Conservation (phyloP, 1,140 invertebrate genomes). For the Drosophila erecta region DNA sequence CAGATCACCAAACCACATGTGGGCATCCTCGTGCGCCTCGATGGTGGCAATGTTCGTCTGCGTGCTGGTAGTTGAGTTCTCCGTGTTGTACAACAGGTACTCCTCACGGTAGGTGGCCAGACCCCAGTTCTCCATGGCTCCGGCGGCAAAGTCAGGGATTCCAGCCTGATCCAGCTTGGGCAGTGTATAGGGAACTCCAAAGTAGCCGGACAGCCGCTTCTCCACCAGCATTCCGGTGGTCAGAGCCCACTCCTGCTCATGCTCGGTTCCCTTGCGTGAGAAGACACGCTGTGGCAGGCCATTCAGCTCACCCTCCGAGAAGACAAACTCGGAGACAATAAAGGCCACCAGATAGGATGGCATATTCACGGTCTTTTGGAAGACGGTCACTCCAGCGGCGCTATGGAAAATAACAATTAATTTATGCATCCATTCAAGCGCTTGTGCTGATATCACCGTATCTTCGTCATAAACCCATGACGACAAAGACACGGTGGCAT, state of each 20-base stretch:
- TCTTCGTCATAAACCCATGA: background rate
- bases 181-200: conserved; percentile 60
- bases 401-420: background rate
- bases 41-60: conserved; percentile 86
- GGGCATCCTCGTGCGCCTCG: conserved; percentile 88
- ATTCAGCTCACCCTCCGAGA: conserved; percentile 69
- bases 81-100: conserved; percentile 68
- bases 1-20: conserved; percentile 89
- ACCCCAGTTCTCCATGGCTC: conserved; percentile 84
- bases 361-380: conserved; percentile 63
- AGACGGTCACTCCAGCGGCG: conserved; percentile 63
- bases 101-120: conserved; percentile 80
- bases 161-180: conserved; percentile 81
- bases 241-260: conserved; percentile 76
- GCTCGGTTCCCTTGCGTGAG: conserved; percentile 69
- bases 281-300: conserved; percentile 77
- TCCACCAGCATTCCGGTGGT: conserved; percentile 71
- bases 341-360: conserved; percentile 78
- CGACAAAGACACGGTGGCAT: background rate
- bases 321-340: conserved; percentile 86
- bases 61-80: conserved; percentile 70
- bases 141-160: conserved; percentile 79
- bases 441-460: background rate
- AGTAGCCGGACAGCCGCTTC: conserved; percentile 68
- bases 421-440: background rate